A percentile compares a stretch with the other conserved stretches of the same genome.
phyloP scores from a whole-genome alignment of 2,113 vertebrate genomes.

The Nycticryphes semicollaris region DNA sequence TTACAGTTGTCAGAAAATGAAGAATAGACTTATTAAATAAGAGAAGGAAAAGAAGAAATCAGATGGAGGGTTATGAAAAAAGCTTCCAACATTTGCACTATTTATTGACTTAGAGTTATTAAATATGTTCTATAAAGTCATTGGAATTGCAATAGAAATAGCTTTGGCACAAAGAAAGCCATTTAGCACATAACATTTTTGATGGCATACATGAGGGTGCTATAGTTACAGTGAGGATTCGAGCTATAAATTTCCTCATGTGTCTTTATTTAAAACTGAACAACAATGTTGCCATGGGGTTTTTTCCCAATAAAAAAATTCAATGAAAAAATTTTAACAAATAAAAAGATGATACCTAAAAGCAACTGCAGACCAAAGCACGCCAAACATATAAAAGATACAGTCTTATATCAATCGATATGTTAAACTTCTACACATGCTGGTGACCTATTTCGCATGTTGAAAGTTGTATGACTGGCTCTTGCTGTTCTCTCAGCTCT shows the following conservation, averaged over 20 bases:
- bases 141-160: background rate
- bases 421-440: background rate
- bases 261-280: background rate
- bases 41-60: background rate
- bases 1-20: background rate
- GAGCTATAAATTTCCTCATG: slow-evolving; percentile 3
- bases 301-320: background rate
- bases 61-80: background rate
- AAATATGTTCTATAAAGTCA: background rate
- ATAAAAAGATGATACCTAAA: background rate
- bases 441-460: background rate
- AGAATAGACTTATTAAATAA: background rate
- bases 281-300: background rate
- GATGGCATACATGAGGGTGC: slow-evolving; percentile 7
- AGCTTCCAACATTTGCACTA: background rate
- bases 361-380: background rate
- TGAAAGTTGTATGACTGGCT: background rate
- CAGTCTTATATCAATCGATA: background rate
- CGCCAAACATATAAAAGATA: background rate
- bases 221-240: background rate
- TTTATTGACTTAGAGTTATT: slow-evolving; percentile 26
- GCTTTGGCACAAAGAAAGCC: slow-evolving; percentile 25
- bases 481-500: background rate
- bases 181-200: slow-evolving; percentile 18
- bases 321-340: background rate